phyloP scores from a whole-genome alignment of 2,888 invertebrate genomes.

The Anaspis maculata region DNA sequence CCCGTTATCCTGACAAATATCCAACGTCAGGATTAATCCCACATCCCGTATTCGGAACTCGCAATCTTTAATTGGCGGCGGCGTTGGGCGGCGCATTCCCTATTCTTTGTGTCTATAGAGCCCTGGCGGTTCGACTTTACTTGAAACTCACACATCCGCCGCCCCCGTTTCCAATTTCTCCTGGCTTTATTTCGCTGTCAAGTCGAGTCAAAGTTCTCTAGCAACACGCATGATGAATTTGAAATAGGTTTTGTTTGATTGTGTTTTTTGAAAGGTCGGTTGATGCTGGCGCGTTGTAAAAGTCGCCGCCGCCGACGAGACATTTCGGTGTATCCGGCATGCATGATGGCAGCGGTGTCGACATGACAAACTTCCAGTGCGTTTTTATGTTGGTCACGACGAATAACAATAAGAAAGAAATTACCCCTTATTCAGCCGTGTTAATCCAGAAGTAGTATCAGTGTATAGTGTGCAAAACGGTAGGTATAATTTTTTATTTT shows the following conservation, averaged over 20 bases:
- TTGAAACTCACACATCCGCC: conserved; percentile 22
- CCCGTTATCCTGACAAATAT: conserved; percentile 9
- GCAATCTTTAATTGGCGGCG: conserved; percentile 20
- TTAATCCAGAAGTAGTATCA: too few species aligned
- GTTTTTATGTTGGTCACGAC: too few species aligned
- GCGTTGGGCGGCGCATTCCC: conserved; percentile 18
- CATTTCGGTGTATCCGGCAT: too few species aligned
- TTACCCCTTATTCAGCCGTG: too few species aligned
- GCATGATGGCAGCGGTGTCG: too few species aligned
- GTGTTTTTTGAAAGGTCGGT: conserved; percentile 8
- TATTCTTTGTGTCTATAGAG: conserved; percentile 15
- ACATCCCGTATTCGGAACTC: conserved; percentile 11
- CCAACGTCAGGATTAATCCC: conserved; percentile 8
- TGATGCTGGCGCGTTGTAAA: too few species aligned
- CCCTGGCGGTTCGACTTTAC: conserved; percentile 18
- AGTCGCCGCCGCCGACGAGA: too few species aligned
- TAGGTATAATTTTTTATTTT: too few species aligned
- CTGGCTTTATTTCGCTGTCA: conserved; percentile 26
- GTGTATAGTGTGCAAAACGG: too few species aligned
- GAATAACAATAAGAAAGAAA: too few species aligned
- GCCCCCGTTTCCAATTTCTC: conserved; percentile 25
- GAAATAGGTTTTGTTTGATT: conserved; percentile 23
- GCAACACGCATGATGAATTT: conserved; percentile 26
- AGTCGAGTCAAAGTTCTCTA: conserved; percentile 24
- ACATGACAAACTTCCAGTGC: too few species aligned